Percentiles rank a stretch among this genome's conserved stretches.
phyloP scores from a whole-genome alignment of 1,140 invertebrate genomes.

The Pogonomyrmex barbatus region DNA sequence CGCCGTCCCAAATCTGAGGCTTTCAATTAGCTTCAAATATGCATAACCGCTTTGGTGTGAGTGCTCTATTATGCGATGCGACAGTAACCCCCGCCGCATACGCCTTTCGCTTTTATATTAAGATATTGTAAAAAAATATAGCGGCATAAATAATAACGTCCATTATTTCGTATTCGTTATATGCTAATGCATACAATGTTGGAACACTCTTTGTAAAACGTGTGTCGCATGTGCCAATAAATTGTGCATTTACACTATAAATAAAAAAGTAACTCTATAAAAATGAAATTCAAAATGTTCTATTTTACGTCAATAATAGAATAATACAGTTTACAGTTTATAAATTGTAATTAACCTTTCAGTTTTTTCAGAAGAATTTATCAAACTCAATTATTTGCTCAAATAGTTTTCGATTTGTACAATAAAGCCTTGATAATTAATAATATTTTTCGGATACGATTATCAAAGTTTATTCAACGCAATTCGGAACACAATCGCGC shows the following conservation, averaged over 20 bases:
- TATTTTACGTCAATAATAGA: background rate
- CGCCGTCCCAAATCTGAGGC: slow-evolving; percentile 1
- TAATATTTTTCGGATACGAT: slow-evolving; percentile 27
- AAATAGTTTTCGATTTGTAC: background rate
- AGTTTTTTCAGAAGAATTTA: background rate
- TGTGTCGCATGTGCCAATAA: background rate
- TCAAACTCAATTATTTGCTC: background rate
- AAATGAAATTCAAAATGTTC: background rate
- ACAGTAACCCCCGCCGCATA: background rate
- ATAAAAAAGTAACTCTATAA: background rate
- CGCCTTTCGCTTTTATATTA: background rate
- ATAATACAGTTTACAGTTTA: background rate
- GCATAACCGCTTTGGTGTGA: background rate
- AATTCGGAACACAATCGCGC: slow-evolving; percentile 16
- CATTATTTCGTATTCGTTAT: background rate
- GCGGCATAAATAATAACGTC: background rate
- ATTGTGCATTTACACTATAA: background rate
- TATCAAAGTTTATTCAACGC: slow-evolving; percentile 21
- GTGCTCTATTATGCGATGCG: background rate
- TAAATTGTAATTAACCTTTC: background rate
- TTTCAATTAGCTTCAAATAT: slow-evolving; percentile 41
- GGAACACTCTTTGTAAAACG: background rate
- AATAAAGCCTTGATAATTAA: background rate
- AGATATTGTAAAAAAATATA: background rate
- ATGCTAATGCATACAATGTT: background rate